phyloP scores from a whole-genome alignment of 1,140 invertebrate genomes.

The Mesaphorura yosii region DNA sequence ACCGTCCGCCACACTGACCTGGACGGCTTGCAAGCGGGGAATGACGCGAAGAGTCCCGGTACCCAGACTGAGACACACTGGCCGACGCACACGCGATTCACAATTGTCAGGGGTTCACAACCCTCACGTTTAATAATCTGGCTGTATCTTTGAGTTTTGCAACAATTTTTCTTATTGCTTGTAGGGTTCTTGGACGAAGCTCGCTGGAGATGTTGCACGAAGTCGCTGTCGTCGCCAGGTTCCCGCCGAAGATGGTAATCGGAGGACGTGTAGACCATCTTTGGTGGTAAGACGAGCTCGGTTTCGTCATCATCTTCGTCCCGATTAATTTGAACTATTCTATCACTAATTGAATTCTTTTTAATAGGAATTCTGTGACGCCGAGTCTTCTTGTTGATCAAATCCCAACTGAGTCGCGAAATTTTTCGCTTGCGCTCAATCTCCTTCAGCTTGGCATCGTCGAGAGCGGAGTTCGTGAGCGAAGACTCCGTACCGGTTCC shows the following conservation, averaged over 20 bases:
- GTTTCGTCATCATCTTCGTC: slow-evolving; percentile 8
- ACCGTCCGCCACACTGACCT: slow-evolving; percentile 20
- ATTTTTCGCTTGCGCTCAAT: slow-evolving; percentile 14
- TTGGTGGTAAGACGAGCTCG: slow-evolving; percentile 18
- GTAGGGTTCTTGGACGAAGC: not conserved
- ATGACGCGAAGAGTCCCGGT: slow-evolving; percentile 25
- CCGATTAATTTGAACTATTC: no score
- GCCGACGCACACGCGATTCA: slow-evolving; percentile 27
- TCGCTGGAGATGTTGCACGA: not conserved
- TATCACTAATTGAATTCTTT: no score
- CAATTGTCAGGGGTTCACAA: slow-evolving; percentile 25
- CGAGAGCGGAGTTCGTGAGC: no score
- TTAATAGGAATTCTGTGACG: not conserved
- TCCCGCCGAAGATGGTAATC: not conserved
- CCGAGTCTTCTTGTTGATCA: slow-evolving; percentile 12
- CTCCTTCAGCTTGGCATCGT: no score
- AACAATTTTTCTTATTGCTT: slow-evolving; percentile 21
- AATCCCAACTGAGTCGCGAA: slow-evolving; percentile 26
- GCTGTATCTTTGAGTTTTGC: slow-evolving; percentile 27
- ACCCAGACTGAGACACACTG: slow-evolving; percentile 29
- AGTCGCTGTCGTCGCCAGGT: not conserved
- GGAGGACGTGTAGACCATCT: slow-evolving; percentile 27
- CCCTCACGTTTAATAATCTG: slow-evolving; percentile 26
- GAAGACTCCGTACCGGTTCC: no score
- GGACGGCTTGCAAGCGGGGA: slow-evolving; percentile 29